Evolutionary conservation across 2,797 vertebrate genomes (phyloP).

Genomic region (Aldrovandia affinis): DNA sequence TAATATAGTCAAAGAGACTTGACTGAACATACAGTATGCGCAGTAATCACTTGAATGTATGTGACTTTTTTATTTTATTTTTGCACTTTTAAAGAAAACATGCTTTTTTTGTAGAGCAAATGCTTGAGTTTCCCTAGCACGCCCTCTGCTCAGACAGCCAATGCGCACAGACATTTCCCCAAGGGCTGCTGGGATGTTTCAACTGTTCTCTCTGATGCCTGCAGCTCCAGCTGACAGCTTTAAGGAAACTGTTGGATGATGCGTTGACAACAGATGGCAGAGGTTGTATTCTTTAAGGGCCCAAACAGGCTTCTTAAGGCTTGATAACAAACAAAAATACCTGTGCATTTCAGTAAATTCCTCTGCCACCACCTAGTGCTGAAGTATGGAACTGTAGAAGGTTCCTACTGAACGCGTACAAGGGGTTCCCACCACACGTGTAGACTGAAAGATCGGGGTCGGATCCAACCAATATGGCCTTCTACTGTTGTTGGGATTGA

Average conservation of each 20-base stretch:
- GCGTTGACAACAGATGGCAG: not conserved
- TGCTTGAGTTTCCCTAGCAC: not conserved
- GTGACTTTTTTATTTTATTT: not conserved
- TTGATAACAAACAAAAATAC: not conserved
- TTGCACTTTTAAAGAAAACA: constrained; percentile 1
- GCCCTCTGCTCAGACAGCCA: not conserved
- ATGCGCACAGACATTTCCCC: not conserved
- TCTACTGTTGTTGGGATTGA: not conserved
- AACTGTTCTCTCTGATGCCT: not conserved
- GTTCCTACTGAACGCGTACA: not conserved
- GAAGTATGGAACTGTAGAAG: not conserved
- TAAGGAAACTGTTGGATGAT: not conserved
- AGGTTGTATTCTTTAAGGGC: not conserved
- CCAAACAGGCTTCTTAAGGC: not conserved
- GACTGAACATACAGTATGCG: not conserved
- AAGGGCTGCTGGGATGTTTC: not conserved
- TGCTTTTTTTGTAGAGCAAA: not conserved
- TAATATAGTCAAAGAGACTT: not conserved
- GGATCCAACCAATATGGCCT: not conserved
- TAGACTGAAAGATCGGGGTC: not conserved
- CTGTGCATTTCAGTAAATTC: not conserved
- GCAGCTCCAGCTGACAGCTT: not conserved
- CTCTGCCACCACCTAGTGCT: constrained; percentile 7
- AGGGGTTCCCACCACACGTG: not conserved
- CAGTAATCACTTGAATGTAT: not conserved